Conservation (phyloP, 35 echinoderm and acorn worm genomes). For the Hemicentrotus pulcherrimus region DNA sequence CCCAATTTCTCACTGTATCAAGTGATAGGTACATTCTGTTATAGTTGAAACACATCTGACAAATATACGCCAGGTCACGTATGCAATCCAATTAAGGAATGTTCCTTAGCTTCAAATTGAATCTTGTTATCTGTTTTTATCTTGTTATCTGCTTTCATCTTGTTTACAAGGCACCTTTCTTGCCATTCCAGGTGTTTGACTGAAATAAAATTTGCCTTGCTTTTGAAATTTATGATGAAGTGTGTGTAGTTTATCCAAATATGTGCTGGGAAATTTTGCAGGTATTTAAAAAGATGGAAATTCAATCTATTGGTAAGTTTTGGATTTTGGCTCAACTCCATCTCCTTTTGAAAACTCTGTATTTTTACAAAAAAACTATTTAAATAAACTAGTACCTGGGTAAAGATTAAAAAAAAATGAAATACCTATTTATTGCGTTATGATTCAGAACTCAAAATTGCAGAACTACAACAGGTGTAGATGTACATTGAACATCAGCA, state of each 20-base stretch:
- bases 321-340: too few relatives aligned
- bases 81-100: background rate
- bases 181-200: background rate
- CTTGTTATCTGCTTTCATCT: conserved; percentile 10
- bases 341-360: too few relatives aligned
- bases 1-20: background rate
- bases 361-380: too few relatives aligned
- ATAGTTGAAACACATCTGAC: background rate
- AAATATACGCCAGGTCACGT: background rate
- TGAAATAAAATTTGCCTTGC: background rate
- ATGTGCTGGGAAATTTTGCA: too few relatives aligned
- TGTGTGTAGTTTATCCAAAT: background rate
- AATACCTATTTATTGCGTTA: too few relatives aligned
- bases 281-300: too few relatives aligned
- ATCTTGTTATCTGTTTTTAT: conserved; percentile 1
- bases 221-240: background rate
- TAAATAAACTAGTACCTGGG: too few relatives aligned
- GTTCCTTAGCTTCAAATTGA: background rate
- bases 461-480: too few relatives aligned
- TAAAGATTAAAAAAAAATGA: too few relatives aligned
- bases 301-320: too few relatives aligned
- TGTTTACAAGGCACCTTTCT: background rate
- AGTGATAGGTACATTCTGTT: background rate
- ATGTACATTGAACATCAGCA: too few relatives aligned
- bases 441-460: too few relatives aligned